phyloP scores from a whole-genome alignment of 1,140 invertebrate genomes.

The Bursaphelenchus mucronatus region DNA sequence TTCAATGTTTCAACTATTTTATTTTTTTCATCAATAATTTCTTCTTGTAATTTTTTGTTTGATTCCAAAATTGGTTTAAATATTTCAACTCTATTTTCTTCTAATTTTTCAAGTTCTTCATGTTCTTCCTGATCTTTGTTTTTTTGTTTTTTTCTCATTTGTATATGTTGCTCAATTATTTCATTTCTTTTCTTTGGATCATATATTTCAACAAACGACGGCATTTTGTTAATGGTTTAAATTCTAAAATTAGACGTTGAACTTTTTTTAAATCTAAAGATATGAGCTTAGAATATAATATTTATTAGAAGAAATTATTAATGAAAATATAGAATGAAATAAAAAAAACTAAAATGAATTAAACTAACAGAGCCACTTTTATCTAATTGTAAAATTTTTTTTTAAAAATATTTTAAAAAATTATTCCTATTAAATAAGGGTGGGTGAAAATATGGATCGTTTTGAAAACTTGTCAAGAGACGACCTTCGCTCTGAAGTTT shows the following conservation, averaged over 20 bases:
- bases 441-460: too few species aligned
- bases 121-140: constrained; percentile 26
- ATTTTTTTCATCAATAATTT: constrained; percentile 30
- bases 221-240: constrained; percentile 30
- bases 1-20: constrained; percentile 38
- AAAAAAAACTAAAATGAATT: too few species aligned
- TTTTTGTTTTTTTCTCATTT: constrained; percentile 37
- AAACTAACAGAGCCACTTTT: too few species aligned
- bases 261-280: too few species aligned
- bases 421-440: constrained; percentile 20
- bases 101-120: constrained; percentile 22
- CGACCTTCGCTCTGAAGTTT: too few species aligned
- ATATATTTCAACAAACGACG: constrained; percentile 37
- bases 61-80: constrained; percentile 40
- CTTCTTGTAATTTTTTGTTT: constrained; percentile 37
- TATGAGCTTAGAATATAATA: too few species aligned
- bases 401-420: constrained; percentile 28
- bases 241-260: constrained; percentile 23
- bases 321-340: too few species aligned
- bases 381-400: too few species aligned
- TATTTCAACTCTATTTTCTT: constrained; percentile 36
- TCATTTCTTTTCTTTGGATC: constrained; percentile 32
- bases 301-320: too few species aligned
- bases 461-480: constrained; percentile 24
- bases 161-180: constrained; percentile 34